Percentiles rank a stretch among this genome's conserved stretches.
These are phyloP conservation scores for Craseonycteris thonglongyai DNA, from an alignment of 2,113 vertebrate species.

Conservation along the genomic window DNA sequence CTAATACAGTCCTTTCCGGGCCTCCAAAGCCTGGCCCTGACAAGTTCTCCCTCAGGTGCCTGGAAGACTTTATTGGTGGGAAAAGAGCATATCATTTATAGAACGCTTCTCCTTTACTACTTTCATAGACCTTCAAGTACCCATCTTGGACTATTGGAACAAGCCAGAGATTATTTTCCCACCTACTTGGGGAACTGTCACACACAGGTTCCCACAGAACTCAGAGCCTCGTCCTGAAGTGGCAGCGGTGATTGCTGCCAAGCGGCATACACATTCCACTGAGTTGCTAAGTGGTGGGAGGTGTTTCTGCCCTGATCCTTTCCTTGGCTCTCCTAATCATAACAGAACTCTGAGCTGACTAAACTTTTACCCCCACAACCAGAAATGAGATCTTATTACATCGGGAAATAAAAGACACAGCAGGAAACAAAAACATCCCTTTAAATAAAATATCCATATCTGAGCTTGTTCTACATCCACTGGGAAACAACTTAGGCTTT, in stretches of 20 bases:
- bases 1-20: background rate
- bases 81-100: background rate
- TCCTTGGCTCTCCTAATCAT: conserved; percentile 41
- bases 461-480: background rate
- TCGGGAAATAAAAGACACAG: background rate
- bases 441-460: background rate
- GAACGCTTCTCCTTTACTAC: background rate
- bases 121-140: background rate
- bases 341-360: conserved; percentile 48
- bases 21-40: background rate
- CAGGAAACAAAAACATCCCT: background rate
- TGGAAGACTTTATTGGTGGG: background rate
- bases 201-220: background rate
- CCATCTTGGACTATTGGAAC: background rate
- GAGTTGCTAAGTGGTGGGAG: conserved; percentile 49
- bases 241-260: conserved; percentile 8
- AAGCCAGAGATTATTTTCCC: background rate
- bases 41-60: background rate
- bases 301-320: conserved; percentile 40
- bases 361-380: conserved; percentile 16
- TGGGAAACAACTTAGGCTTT: background rate
- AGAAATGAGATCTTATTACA: conserved; percentile 14
- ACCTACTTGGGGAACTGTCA: background rate
- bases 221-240: background rate
- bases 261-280: background rate